phyloP scores from a whole-genome alignment of 1,140 invertebrate species.

The Hylaeus volcanicus region DNA sequence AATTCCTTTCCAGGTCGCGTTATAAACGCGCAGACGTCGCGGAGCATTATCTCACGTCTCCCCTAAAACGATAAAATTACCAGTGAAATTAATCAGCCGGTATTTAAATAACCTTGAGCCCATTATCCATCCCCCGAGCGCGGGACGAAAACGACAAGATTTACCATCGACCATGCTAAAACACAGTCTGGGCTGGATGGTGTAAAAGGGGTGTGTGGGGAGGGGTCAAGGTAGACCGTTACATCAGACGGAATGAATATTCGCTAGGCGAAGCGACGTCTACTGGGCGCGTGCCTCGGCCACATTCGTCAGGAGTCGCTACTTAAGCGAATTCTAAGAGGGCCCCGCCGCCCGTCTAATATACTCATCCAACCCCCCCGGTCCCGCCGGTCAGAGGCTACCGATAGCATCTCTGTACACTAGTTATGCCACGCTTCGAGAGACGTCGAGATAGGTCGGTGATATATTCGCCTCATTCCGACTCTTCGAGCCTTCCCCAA shows the following conservation, averaged over 20 bases:
- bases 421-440: constrained; percentile 59
- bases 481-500: constrained; percentile 24
- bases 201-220: not conserved
- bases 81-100: constrained; percentile 22
- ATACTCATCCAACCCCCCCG: constrained; percentile 64
- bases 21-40: too few relatives aligned
- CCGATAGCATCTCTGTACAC: constrained; percentile 63
- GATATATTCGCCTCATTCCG: constrained; percentile 55
- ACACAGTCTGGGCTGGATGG: not conserved
- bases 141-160: not conserved
- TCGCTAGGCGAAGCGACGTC: constrained; percentile 29
- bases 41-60: not conserved
- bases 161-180: constrained; percentile 21
- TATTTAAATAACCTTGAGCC: constrained; percentile 31
- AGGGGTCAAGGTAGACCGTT: constrained; percentile 58
- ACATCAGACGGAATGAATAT: constrained; percentile 55
- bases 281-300: constrained; percentile 66
- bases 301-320: constrained; percentile 71
- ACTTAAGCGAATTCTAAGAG: constrained; percentile 65
- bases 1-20: too few relatives aligned
- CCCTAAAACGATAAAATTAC: not conserved
- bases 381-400: constrained; percentile 40
- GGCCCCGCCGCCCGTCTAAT: constrained; percentile 62
- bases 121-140: constrained; percentile 3
- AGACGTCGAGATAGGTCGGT: constrained; percentile 56